These are phyloP conservation scores for Sitodiplosis mosellana DNA, from an alignment of 1,140 invertebrate genomes.

Conservation along the genomic window DNA sequence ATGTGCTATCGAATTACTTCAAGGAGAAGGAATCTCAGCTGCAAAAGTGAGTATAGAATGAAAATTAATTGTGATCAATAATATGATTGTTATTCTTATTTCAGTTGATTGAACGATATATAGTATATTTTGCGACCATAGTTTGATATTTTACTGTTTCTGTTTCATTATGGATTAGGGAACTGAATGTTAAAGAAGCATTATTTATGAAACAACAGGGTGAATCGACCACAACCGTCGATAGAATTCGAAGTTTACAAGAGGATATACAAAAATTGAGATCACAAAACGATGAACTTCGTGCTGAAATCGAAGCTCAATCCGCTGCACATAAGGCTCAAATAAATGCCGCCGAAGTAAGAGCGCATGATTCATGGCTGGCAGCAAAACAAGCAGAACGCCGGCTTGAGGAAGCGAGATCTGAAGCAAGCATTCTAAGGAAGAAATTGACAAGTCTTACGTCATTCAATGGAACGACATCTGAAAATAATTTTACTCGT, in stretches of 20 bases:
- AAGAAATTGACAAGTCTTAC: slow-evolving; percentile 37
- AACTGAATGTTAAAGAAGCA: slow-evolving; percentile 61
- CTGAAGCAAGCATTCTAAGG: slow-evolving; percentile 50
- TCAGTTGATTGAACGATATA: neutral
- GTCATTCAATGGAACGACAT: slow-evolving; percentile 17
- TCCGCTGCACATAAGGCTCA: slow-evolving; percentile 57
- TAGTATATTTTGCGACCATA: neutral
- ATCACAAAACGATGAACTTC: slow-evolving; percentile 49
- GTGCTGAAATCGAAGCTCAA: slow-evolving; percentile 60
- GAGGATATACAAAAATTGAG: slow-evolving; percentile 63
- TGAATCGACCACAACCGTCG: slow-evolving; percentile 56
- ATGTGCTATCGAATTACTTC: slow-evolving; percentile 73
- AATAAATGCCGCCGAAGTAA: slow-evolving; percentile 51
- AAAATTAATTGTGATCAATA: neutral
- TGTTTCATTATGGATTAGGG: slow-evolving; percentile 34
- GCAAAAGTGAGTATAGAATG: slow-evolving; percentile 40
- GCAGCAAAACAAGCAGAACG: slow-evolving; percentile 51
- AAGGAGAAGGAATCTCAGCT: slow-evolving; percentile 71
- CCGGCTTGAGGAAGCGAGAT: slow-evolving; percentile 52
- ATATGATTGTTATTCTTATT: neutral
- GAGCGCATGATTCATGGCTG: slow-evolving; percentile 62
- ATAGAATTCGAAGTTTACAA: slow-evolving; percentile 55
- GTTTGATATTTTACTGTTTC: neutral
- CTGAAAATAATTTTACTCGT: slow-evolving; percentile 17
- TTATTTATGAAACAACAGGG: slow-evolving; percentile 67